phyloP scores from a whole-genome alignment of 2,797 vertebrate genomes.

The Momotus momota region DNA sequence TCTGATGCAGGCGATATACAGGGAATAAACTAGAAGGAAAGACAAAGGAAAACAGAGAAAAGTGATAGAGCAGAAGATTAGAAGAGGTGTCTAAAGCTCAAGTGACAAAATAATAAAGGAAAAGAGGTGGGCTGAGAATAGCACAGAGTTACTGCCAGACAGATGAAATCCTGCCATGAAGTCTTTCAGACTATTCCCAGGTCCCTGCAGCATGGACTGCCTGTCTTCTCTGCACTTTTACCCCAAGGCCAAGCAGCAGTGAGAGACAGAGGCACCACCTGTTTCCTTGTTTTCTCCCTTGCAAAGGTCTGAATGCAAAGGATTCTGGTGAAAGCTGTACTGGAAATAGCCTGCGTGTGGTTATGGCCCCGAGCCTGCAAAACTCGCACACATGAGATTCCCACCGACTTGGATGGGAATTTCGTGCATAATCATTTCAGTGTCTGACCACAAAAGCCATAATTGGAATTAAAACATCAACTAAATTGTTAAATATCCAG shows the following conservation, averaged over 20 bases:
- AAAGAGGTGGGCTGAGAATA: not conserved
- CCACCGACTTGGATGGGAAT: constrained; percentile 53
- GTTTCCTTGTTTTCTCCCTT: not conserved
- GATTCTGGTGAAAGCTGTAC: not conserved
- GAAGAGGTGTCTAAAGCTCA: not conserved
- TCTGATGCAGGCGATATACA: accelerated
- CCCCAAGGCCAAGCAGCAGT: not conserved
- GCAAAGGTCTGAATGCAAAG: not conserved
- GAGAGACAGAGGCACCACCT: not conserved
- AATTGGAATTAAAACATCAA: constrained; percentile 66
- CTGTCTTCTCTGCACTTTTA: not conserved
- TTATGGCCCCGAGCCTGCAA: constrained; percentile 41
- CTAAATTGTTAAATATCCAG: constrained; percentile 45
- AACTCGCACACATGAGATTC: constrained; percentile 37
- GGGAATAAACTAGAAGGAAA: not conserved
- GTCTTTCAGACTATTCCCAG: not conserved
- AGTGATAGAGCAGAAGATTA: not conserved
- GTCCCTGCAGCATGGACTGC: not conserved
- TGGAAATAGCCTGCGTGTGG: constrained; percentile 19
- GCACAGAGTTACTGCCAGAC: not conserved
- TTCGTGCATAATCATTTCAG: constrained; percentile 31
- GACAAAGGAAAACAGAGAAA: not conserved
- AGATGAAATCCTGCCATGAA: not conserved
- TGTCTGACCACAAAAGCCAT: constrained; percentile 65
- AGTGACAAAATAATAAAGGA: not conserved